These are phyloP conservation scores for Tonatia bakeri DNA, from an alignment of 2,113 vertebrate species.

Conservation along the genomic window DNA sequence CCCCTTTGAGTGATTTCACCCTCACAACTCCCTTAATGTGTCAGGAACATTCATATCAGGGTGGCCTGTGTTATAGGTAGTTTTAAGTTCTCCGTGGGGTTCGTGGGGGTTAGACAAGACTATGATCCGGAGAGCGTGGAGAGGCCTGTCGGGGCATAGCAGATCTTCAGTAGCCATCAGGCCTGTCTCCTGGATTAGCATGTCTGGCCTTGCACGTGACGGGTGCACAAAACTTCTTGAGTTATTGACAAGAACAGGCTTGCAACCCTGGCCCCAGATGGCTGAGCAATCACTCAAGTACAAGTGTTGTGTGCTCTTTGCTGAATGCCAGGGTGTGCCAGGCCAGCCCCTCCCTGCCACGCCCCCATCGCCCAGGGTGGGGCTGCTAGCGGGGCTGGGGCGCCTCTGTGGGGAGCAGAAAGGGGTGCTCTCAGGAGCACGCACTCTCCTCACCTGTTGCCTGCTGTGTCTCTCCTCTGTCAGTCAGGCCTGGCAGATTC, in stretches of 20 bases:
- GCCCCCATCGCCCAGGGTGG: fast-evolving
- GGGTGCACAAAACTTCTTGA: neutral
- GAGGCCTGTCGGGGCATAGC: neutral
- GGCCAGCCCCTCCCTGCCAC: neutral
- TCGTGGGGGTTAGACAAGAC: neutral
- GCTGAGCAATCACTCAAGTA: neutral
- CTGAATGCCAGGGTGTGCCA: neutral
- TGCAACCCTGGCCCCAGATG: neutral
- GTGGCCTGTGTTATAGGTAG: neutral
- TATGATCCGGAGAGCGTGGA: neutral
- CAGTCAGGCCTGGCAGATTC: neutral
- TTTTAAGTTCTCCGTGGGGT: neutral
- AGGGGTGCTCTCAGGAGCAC: neutral
- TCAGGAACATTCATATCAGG: neutral
- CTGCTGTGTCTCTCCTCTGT: neutral
- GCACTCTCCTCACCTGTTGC: neutral
- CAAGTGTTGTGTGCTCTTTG: neutral
- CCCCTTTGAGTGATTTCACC: neutral
- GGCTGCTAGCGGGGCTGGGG: neutral
- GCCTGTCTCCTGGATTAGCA: neutral
- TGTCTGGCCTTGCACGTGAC: neutral
- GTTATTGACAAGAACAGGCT: neutral
- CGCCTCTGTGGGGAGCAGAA: neutral
- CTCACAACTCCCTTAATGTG: fast-evolving
- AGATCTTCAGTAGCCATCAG: neutral